phyloP scores from a whole-genome alignment of 2,113 vertebrate species.

The Sapajus apella region DNA sequence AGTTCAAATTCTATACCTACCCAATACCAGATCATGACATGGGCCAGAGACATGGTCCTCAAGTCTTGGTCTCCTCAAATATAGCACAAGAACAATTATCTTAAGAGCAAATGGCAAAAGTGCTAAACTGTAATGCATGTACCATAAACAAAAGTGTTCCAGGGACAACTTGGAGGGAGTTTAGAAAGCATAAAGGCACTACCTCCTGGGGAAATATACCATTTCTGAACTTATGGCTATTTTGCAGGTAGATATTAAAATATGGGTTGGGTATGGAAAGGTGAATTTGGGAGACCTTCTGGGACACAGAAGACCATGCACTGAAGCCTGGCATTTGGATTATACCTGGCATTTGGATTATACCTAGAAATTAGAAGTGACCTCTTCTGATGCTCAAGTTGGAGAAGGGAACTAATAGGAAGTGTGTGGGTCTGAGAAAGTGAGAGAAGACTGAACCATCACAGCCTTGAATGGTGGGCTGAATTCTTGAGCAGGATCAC shows the following conservation, averaged over 20 bases:
- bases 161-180: background rate
- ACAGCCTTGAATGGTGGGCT: background rate
- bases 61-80: background rate
- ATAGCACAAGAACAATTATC: background rate
- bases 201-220: background rate
- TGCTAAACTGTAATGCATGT: rapidly evolving
- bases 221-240: background rate
- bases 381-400: background rate
- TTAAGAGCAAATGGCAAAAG: rapidly evolving
- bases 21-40: background rate
- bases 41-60: background rate
- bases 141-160: rapidly evolving
- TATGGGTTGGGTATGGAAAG: background rate
- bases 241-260: background rate
- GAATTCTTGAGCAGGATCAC: background rate
- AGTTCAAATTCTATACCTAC: background rate
- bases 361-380: too few relatives aligned
- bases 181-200: background rate
- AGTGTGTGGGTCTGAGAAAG: rapidly evolving
- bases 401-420: background rate
- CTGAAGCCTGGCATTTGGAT: background rate
- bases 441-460: rapidly evolving
- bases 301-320: rapidly evolving
- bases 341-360: background rate
- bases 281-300: rapidly evolving